Base-by-base conservation (phyloP, 2,888 invertebrate genomes). In the Agrochola lota region DNA sequence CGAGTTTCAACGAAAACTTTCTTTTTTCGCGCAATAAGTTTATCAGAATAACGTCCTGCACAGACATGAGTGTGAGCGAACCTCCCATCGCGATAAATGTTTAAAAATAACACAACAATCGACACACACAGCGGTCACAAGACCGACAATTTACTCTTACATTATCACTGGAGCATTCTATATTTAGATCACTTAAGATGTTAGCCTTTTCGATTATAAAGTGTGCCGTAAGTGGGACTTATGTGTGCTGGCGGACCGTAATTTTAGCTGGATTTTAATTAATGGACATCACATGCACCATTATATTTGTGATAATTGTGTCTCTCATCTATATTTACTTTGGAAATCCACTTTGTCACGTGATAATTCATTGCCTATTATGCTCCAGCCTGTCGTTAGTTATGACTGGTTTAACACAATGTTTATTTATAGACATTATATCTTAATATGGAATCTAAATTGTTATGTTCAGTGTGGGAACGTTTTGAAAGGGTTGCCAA, bases 171-270 rank as follows among this genome's bases (percentile, higher is more conserved):
- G 89, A 84, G 72, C 76, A 84, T 78, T 92, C 95, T 96, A 96
- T 93, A 94, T 95, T 94, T 96, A 95, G 95, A 92, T 85, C 94
- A 93, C 91, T 94, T 93, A 89, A 93, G 89, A 89, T 90, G 91
- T 93, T 93, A 95, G 95, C 93, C 94, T 94, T 93, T 92, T 94
- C 90, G 90, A 94, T 95, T 94, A 93, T 86, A 78, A 77, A 86
- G 77, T 81, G 83, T 84, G 86, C 81, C 77, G 78, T 91, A 92
- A 93, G 89, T 91, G 92, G 91, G 81, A 87, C 90, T 91, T 91
- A 93, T 90, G 89, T 88, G 87, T 89, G 77, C 63, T 72, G 73
- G 91, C 43, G 67, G 71, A 90, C 89, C 89, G 91, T 93, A 91
- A 93, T 93, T 94, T 94, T 93, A 94, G 93, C 91, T 88, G 87